A percentile compares a stretch with the other conserved stretches of the same genome.
Conservation (phyloP, 2,113 vertebrate species). For the Gopherus evgoodei region DNA sequence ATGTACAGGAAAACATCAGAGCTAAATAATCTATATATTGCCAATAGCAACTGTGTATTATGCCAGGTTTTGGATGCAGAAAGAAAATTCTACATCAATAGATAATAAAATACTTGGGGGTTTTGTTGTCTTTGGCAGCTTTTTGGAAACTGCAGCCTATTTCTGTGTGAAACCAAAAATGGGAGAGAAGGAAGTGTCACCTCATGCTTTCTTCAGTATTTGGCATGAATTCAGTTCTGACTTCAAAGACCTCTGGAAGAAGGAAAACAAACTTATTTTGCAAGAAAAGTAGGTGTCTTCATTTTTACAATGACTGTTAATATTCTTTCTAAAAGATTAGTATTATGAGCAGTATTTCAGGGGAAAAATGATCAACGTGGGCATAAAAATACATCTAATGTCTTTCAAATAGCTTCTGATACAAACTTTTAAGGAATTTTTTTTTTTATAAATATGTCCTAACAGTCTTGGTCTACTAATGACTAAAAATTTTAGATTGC, state of each 20-base stretch:
- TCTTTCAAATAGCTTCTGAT: background rate
- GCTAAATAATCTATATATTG: background rate
- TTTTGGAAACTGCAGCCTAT: constrained; percentile 91
- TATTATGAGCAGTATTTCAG: background rate
- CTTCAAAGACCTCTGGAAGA: constrained; percentile 98
- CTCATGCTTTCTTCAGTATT: constrained; percentile 92
- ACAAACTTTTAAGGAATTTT: background rate
- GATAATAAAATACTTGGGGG: constrained; percentile 40
- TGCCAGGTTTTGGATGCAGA: constrained; percentile 29
- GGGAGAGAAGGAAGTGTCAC: constrained; percentile 95
- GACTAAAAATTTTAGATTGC: background rate
- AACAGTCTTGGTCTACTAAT: background rate
- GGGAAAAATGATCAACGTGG: constrained; percentile 31
- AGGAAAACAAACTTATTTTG: constrained; percentile 94
- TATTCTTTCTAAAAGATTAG: constrained; percentile 30
- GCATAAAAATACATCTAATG: background rate
- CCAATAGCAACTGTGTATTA: constrained; percentile 18
- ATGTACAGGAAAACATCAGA: background rate
- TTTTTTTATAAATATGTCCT: background rate
- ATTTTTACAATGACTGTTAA: constrained; percentile 69
- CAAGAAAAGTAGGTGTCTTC: constrained; percentile 90
- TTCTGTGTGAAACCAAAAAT: constrained; percentile 94
- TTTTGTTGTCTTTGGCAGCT: constrained; percentile 83
- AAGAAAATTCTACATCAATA: background rate
- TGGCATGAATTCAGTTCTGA: constrained; percentile 99